Evolutionary conservation across 2,888 invertebrate species (phyloP).

Genomic region (Plusia festucae): DNA sequence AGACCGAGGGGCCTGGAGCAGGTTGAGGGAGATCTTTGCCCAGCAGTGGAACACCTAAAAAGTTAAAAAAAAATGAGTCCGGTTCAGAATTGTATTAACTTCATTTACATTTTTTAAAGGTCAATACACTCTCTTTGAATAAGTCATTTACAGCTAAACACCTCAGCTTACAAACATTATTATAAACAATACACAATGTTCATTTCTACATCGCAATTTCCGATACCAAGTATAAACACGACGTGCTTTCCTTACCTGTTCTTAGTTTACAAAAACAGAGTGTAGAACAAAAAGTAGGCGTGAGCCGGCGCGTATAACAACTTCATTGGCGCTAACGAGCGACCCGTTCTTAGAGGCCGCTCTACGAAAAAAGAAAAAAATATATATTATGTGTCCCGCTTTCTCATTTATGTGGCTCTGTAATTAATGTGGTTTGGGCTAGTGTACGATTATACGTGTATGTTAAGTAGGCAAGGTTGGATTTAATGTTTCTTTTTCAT

Average conservation of each 20-base stretch:
- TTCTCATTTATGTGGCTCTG: conserved; percentile 40
- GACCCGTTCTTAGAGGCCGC: conserved; percentile 65
- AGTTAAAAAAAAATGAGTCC: too few species aligned
- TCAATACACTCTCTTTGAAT: not conserved
- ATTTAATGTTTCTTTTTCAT: not conserved
- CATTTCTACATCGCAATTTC: not conserved
- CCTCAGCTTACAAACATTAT: not conserved
- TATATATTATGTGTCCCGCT: conserved; percentile 31
- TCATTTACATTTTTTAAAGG: not conserved
- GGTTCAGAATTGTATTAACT: too few species aligned
- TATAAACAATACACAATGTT: not conserved
- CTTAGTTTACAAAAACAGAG: conserved; percentile 49
- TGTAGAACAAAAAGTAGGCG: conserved; percentile 75
- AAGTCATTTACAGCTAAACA: not conserved
- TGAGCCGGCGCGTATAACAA: conserved; percentile 82
- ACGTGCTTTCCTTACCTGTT: conserved; percentile 41
- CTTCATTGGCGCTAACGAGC: conserved; percentile 86
- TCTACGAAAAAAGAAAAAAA: conserved; percentile 34
- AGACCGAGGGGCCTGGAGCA: too few species aligned
- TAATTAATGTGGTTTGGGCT: conserved; percentile 13
- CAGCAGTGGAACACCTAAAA: too few species aligned
- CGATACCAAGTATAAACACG: conserved; percentile 1
- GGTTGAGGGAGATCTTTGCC: too few species aligned
- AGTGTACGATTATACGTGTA: conserved; percentile 8
- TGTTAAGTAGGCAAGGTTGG: not conserved